phyloP scores from a whole-genome alignment of 2,113 vertebrate genomes.

The chimpanzee (Pan troglodytes) region NHGRI_mPanTro3-v2.1_pri NC_072411.2:16901001-16901500 shows the following conservation, averaged over 20 bases:
- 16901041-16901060: background rate
- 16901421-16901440: background rate
- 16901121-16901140: too few species aligned
- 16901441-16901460: background rate
- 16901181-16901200: background rate
- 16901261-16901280: background rate
- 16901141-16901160: fast-evolving
- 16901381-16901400: background rate
- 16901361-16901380: background rate
- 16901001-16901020: background rate
- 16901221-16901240: background rate
- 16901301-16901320: background rate
- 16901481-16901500: background rate
- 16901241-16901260: background rate
- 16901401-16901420: background rate
- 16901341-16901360: background rate
- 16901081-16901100: background rate
- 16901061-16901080: background rate
- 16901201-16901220: background rate
- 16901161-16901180: background rate
- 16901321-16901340: background rate
- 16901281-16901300: background rate
- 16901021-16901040: background rate
- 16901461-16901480: background rate
- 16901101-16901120: background rate